Evolutionary conservation across 2,113 vertebrate species (phyloP).

Genomic region (Odontophorus gujanensis): DNA sequence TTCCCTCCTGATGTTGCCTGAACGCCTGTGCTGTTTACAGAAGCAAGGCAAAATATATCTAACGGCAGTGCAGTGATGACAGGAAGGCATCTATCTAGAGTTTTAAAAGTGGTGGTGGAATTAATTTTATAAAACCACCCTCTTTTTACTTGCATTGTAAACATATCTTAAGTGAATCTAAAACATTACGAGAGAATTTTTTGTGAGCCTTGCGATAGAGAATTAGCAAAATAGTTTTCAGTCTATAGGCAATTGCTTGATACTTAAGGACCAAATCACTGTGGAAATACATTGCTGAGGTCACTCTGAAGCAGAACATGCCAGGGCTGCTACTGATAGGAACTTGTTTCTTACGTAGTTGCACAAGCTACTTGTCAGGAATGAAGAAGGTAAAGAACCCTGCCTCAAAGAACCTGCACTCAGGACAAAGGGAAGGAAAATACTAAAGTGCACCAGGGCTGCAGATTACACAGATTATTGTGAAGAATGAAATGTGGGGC

Average conservation of each 20-base stretch:
- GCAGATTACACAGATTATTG: neutral
- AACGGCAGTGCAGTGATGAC: neutral
- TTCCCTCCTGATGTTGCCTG: neutral
- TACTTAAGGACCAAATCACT: neutral
- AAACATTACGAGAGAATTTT: neutral
- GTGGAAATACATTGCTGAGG: neutral
- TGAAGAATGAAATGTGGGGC: neutral
- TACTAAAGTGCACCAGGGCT: fast-evolving
- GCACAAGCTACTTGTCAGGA: neutral
- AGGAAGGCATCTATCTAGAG: neutral
- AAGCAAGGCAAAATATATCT: neutral
- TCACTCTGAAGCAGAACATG: neutral
- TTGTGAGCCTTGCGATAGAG: neutral
- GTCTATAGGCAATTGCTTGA: neutral
- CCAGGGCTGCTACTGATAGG: neutral
- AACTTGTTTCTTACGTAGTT: neutral
- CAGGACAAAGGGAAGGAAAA: neutral
- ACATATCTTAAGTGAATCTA: neutral
- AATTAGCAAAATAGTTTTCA: neutral
- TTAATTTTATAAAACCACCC: neutral
- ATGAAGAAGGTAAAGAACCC: neutral
- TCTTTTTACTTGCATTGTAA: neutral
- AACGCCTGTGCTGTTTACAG: neutral
- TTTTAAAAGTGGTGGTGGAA: neutral
- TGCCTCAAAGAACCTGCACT: neutral